These are phyloP conservation scores for Colostygia pectinataria DNA, from an alignment of 2,888 invertebrate genomes.

Conservation along the genomic window DNA sequence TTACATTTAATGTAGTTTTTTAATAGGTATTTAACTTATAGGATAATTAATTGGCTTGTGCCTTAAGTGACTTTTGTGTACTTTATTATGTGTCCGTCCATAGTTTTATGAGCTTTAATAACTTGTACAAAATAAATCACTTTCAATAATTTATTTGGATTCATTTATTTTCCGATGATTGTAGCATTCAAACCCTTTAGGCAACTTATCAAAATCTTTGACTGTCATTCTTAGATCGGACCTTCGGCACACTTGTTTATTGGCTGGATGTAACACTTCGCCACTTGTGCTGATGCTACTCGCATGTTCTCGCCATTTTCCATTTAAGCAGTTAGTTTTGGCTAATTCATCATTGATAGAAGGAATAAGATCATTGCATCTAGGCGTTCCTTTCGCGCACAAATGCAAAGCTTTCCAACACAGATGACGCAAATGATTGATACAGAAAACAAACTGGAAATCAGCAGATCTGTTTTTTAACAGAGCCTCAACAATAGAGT, in stretches of 20 bases:
- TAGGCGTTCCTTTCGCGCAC: constrained; percentile 64
- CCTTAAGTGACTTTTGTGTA: background rate
- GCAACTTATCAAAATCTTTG: constrained; percentile 56
- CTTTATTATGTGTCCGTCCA: constrained; percentile 23
- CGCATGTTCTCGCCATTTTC: constrained; percentile 70
- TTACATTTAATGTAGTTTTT: background rate
- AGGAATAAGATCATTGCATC: constrained; percentile 61
- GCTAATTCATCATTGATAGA: constrained; percentile 58
- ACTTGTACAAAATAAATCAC: constrained; percentile 26
- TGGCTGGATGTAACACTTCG: constrained; percentile 42
- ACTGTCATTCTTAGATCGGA: constrained; percentile 58
- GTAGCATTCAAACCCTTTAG: constrained; percentile 63
- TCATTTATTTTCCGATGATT: constrained; percentile 45
- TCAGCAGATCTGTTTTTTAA: constrained; percentile 53
- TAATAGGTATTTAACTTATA: no score
- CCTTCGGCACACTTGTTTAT: constrained; percentile 62
- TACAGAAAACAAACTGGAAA: constrained; percentile 64
- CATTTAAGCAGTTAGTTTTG: constrained; percentile 70
- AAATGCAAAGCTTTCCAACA: constrained; percentile 69
- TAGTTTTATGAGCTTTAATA: constrained; percentile 28
- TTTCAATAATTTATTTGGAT: constrained; percentile 27
- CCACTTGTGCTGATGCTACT: constrained; percentile 60
- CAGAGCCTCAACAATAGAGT: constrained; percentile 62
- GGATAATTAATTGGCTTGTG: background rate
- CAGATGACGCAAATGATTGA: constrained; percentile 73